phyloP scores from a whole-genome alignment of 2,113 vertebrate species.

The Aegithalos caudatus region DNA sequence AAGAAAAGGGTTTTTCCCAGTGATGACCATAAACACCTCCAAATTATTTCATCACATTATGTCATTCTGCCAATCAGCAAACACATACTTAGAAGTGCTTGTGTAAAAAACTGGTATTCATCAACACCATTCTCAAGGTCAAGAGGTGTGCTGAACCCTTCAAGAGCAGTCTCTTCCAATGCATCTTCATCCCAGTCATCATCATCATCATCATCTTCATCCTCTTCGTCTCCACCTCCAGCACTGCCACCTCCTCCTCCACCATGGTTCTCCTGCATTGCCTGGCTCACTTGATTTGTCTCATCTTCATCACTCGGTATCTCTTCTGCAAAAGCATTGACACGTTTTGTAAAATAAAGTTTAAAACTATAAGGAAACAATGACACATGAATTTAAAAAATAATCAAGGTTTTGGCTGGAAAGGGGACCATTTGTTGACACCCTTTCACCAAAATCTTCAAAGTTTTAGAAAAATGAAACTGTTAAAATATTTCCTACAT shows the following conservation, averaged over 20 bases:
- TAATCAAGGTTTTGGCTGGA: background rate
- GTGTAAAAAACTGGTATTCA: constrained; percentile 93
- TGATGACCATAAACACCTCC: background rate
- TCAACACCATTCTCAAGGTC: constrained; percentile 93
- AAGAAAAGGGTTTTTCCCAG: background rate
- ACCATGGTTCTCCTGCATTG: constrained; percentile 76
- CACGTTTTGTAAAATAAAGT: background rate
- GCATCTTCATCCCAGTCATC: constrained; percentile 95
- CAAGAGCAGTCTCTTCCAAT: constrained; percentile 90
- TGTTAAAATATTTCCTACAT: background rate
- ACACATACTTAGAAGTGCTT: constrained; percentile 85
- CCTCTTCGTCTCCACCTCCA: constrained; percentile 77
- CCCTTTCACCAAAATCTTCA: background rate
- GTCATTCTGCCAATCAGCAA: background rate
- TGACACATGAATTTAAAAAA: background rate
- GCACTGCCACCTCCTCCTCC: constrained; percentile 71
- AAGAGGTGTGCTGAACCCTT: constrained; percentile 92
- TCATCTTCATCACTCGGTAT: constrained; percentile 96
- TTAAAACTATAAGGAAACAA: background rate
- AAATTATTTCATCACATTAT: background rate
- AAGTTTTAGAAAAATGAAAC: background rate
- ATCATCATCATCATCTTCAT: constrained; percentile 86
- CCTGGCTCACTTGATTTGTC: constrained; percentile 70
- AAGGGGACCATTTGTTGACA: background rate
- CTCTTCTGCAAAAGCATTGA: constrained; percentile 80